Evolutionary conservation across 1,140 invertebrate genomes (phyloP).

Genomic region (Drosophila varians): DNA sequence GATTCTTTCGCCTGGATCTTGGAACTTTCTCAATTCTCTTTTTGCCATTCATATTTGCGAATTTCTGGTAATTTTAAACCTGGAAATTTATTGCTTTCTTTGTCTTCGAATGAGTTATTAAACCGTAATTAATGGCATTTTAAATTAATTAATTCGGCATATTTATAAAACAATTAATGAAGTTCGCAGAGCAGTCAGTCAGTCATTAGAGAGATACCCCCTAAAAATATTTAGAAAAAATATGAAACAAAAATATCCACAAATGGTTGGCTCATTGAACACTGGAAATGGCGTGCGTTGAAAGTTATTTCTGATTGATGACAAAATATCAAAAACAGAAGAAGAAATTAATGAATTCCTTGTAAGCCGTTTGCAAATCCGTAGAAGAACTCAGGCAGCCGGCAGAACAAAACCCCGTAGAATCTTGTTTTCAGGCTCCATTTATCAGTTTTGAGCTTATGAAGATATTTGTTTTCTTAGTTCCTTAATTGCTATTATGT

Average conservation of each 20-base stretch:
- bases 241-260: constrained; percentile 24
- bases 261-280: constrained; percentile 57
- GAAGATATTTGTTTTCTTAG: constrained; percentile 65
- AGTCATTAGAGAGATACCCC: constrained; percentile 1
- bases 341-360: constrained; percentile 77
- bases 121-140: constrained; percentile 77
- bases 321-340: constrained; percentile 69
- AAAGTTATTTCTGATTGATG: constrained; percentile 82
- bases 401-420: constrained; percentile 14
- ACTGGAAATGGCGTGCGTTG: constrained; percentile 72
- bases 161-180: constrained; percentile 80
- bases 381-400: constrained; percentile 23
- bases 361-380: constrained; percentile 53
- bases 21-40: constrained; percentile 25
- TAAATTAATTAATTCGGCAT: constrained; percentile 80
- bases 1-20: constrained; percentile 30
- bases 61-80: constrained; percentile 41
- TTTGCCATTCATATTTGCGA: constrained; percentile 24
- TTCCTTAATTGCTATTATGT: constrained; percentile 76
- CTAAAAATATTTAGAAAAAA: constrained; percentile 10
- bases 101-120: constrained; percentile 73
- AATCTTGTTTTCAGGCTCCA: constrained; percentile 66
- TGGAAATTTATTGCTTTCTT: constrained; percentile 67
- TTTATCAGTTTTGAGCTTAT: constrained; percentile 58
- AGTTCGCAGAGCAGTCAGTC: constrained; percentile 59